Evolutionary conservation across 2,797 vertebrate species (phyloP), one percentile per base, ranked within the genome.

Genomic region (Perodicticus potto): DNA sequence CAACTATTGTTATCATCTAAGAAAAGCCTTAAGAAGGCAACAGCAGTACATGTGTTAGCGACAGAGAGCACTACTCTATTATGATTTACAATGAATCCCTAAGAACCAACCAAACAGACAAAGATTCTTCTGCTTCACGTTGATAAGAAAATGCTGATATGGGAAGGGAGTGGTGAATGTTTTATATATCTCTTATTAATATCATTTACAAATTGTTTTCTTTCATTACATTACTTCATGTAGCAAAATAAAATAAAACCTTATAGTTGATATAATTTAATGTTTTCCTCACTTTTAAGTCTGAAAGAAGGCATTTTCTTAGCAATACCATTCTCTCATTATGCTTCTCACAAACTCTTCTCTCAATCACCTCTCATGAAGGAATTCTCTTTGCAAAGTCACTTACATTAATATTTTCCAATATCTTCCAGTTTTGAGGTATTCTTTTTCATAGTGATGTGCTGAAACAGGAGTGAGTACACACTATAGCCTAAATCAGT

Each of bases 1-100:
- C n/a, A 92, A 70, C 74, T 70, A 49, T 32, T 61, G 37, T 92
- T 80, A 59, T 74, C n/a, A 76, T 95, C 72, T 96, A n/a, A 93
- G 29, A 92, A 88, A 96, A 78, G 27, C 14, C 55, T 91, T 89
- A 86, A 93, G 55, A 81, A 91, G 57, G 67, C 61, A 97, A 89
- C 20, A 94, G 34, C 43, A 53, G 49, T 53, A 53, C 49, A 53
- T 86, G 6, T 82, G 49, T 93, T 59, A 89, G 25, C 4, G 27
- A 92, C 29, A 73, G 43, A 37, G 78, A 92, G 29, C 29, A 29
- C 73, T 67, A 49, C 6, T 94, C 74, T 80, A 3, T 81, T 40
- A 80, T 0, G 34, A 10, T 34, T 55, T 89, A 34, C 17, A 70
- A 91, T 59, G n/a, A 70, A 86, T 65, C 82, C 72, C 59, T 86